Evolutionary conservation across 2,888 invertebrate species (phyloP).

Genomic region (Eilema caniola): DNA sequence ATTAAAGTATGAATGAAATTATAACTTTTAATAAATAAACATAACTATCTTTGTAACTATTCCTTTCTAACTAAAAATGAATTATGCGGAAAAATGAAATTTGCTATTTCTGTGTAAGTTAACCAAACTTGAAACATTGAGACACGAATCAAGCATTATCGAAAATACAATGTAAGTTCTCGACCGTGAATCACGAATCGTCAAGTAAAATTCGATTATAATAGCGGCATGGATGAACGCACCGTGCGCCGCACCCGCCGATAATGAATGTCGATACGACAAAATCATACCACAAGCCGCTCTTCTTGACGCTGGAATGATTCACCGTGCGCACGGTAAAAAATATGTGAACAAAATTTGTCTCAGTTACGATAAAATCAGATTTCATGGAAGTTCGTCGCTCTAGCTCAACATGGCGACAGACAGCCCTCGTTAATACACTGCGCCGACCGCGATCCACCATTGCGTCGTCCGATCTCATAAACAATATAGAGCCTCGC

Average conservation of each 20-base stretch:
- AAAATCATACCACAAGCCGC: slow-evolving; percentile 68
- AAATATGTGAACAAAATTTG: slow-evolving; percentile 72
- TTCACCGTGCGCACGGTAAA: slow-evolving; percentile 67
- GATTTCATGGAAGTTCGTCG: slow-evolving; percentile 59
- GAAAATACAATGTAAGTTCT: slow-evolving; percentile 67
- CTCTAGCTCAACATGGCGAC: slow-evolving; percentile 33
- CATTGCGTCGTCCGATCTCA: slow-evolving; percentile 4
- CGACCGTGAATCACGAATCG: slow-evolving; percentile 79
- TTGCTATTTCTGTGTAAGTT: not conserved
- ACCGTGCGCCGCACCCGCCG: slow-evolving; percentile 58
- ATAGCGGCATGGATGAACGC: slow-evolving; percentile 74
- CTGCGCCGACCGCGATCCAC: slow-evolving; percentile 12
- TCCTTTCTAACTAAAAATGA: too few species aligned
- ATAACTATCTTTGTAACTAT: too few species aligned
- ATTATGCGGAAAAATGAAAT: too few species aligned
- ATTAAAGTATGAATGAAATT: too few species aligned
- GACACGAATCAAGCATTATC: slow-evolving; percentile 46
- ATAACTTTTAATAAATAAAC: too few species aligned
- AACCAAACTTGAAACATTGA: not conserved
- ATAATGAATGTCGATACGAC: slow-evolving; percentile 75
- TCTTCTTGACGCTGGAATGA: slow-evolving; percentile 58
- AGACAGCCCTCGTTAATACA: slow-evolving; percentile 32
- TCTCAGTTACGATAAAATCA: slow-evolving; percentile 58
- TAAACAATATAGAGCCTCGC: slow-evolving; percentile 23
- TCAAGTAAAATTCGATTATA: slow-evolving; percentile 77